Conservation (phyloP, 2,797 vertebrate genomes). For the Sarcophilus harrisii region DNA sequence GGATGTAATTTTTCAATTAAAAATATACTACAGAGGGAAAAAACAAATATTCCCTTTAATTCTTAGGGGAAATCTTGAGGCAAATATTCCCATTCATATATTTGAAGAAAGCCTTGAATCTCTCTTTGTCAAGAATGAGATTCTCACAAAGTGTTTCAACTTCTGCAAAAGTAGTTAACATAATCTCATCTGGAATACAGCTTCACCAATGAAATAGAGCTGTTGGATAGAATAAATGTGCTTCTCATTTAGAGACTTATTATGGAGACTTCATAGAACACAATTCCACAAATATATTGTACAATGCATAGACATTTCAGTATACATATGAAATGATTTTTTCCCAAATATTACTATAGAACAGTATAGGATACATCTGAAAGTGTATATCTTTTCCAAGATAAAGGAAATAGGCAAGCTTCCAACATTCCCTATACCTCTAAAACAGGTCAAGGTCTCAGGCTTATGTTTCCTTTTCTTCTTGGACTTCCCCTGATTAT, state of each 20-base stretch:
- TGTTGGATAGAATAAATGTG: constrained; percentile 17
- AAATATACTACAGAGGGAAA: constrained; percentile 62
- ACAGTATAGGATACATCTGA: background rate
- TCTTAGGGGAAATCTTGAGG: constrained; percentile 81
- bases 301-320: background rate
- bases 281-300: background rate
- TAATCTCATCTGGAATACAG: constrained; percentile 32
- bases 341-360: background rate
- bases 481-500: background rate
- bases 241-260: background rate
- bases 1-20: constrained; percentile 76
- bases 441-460: background rate
- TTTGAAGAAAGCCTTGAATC: constrained; percentile 78
- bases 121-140: constrained; percentile 68
- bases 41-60: constrained; percentile 64
- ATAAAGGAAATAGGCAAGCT: background rate
- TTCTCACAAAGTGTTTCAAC: constrained; percentile 82
- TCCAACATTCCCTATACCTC: background rate
- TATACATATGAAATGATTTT: background rate
- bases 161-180: constrained; percentile 80
- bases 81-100: constrained; percentile 80
- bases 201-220: constrained; percentile 41
- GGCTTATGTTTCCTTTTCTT: background rate
- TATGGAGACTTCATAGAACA: background rate
- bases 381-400: background rate